These are phyloP conservation scores for Panagrolaimus sp. DNA, from an alignment of 1,140 invertebrate species.

Conservation along the genomic window DNA sequence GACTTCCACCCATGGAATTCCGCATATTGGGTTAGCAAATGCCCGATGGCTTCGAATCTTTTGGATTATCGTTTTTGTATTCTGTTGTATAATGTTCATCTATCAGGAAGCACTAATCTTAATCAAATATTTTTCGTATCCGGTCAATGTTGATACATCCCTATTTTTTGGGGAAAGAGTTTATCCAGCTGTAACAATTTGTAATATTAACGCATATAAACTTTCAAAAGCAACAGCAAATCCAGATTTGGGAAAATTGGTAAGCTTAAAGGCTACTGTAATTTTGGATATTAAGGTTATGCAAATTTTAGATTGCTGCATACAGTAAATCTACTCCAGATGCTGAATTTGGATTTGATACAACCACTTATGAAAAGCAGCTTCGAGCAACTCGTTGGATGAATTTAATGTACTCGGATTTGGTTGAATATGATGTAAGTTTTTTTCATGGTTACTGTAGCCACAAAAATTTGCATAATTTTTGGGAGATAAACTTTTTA, in stretches of 20 bases:
- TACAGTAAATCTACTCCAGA: neutral
- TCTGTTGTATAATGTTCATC: neutral
- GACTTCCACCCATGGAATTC: constrained; percentile 43
- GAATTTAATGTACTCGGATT: neutral
- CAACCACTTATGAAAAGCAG: neutral
- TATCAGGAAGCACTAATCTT: neutral
- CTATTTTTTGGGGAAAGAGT: neutral
- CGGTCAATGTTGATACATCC: constrained; percentile 9
- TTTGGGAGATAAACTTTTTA: too few species aligned
- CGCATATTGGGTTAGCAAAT: constrained; percentile 41
- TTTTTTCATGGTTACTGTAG: too few species aligned
- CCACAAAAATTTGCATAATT: too few species aligned
- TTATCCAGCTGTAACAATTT: constrained; percentile 9
- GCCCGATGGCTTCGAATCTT: constrained; percentile 21
- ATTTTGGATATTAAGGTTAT: neutral
- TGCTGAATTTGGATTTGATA: neutral
- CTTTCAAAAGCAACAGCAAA: neutral
- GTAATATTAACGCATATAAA: constrained; percentile 11
- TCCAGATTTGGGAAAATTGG: neutral
- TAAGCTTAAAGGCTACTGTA: neutral
- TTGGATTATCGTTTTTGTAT: neutral
- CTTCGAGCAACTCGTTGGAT: constrained; percentile 3
- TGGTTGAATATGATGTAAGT: neutral
- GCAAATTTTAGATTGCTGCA: neutral
- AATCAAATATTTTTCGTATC: constrained; percentile 4